A percentile compares a stretch with the other conserved stretches of the same genome.
phyloP scores from a whole-genome alignment of 30 jellyfish, hydroid and myxozoan genomes.

The Hydra vulgaris region DNA sequence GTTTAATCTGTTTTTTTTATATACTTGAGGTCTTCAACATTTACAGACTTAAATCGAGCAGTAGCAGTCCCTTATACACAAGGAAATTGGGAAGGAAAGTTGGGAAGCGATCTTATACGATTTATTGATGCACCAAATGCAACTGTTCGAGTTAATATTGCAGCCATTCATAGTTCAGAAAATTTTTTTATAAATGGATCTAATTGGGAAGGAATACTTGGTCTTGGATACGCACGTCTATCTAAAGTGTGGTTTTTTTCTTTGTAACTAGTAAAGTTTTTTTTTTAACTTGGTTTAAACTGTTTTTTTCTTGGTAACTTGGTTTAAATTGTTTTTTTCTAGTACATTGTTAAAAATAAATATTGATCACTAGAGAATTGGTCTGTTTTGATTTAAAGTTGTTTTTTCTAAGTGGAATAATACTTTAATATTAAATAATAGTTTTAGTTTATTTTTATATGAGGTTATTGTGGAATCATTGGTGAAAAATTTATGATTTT shows the following conservation, averaged over 20 bases:
- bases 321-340: too few species aligned
- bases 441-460: too few species aligned
- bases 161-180: slow-evolving; percentile 83
- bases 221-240: slow-evolving; percentile 89
- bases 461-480: too few species aligned
- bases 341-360: too few species aligned
- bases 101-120: slow-evolving; percentile 73
- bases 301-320: too few species aligned
- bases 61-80: slow-evolving; percentile 99
- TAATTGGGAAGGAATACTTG: slow-evolving; percentile 98
- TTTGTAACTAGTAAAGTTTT: not conserved
- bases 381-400: too few species aligned
- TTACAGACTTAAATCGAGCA: slow-evolving; percentile 66
- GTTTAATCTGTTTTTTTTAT: not conserved
- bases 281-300: too few species aligned
- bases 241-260: slow-evolving; percentile 49
- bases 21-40: slow-evolving; percentile 62
- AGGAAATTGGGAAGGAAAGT: slow-evolving; percentile 98
- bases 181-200: slow-evolving; percentile 92
- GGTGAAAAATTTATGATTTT: too few species aligned
- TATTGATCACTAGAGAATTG: too few species aligned
- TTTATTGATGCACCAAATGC: slow-evolving; percentile 93
- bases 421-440: too few species aligned
- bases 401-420: too few species aligned
- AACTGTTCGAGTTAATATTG: slow-evolving; percentile 74